A percentile compares a stretch with the other conserved stretches of the same genome.
Evolutionary conservation across 2,113 vertebrate genomes (phyloP).

Genomic region (Pelecanus crispus): DNA sequence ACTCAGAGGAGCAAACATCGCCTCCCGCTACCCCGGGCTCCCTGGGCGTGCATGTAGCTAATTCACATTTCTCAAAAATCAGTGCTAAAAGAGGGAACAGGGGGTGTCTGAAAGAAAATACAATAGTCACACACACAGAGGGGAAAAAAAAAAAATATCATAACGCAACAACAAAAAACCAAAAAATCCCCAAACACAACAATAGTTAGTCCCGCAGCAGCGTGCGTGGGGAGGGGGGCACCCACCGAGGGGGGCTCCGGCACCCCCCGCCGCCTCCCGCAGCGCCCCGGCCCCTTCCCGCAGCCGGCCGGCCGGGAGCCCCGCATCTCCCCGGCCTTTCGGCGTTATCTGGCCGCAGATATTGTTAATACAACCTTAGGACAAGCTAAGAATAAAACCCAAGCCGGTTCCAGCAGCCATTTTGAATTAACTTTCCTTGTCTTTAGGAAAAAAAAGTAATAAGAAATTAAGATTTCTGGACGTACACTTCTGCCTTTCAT

Average conservation of each 20-base stretch:
- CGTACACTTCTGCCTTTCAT: background rate
- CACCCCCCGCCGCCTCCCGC: background rate
- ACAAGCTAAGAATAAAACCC: constrained; percentile 65
- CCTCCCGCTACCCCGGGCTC: constrained; percentile 99
- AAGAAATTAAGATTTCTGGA: background rate
- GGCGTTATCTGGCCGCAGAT: background rate
- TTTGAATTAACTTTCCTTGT: constrained; percentile 73
- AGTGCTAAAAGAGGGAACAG: constrained; percentile 99
- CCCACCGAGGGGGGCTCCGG: background rate
- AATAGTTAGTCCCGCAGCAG: constrained; percentile 48
- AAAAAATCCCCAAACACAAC: background rate
- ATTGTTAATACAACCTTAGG: constrained; percentile 42
- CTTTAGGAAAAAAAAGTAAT: background rate
- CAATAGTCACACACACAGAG: constrained; percentile 77
- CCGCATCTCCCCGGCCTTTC: background rate
- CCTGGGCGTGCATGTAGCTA: constrained; percentile 98
- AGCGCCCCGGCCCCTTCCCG: background rate
- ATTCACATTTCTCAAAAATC: constrained; percentile 99
- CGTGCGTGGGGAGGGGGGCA: background rate
- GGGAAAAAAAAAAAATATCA: background rate
- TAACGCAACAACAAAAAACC: background rate
- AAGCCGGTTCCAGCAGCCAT: constrained; percentile 72
- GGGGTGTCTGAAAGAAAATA: constrained; percentile 94
- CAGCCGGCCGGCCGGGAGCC: background rate
- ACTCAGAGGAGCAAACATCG: constrained; percentile 98